phyloP scores from a whole-genome alignment of 2,113 vertebrate genomes.

The Cyanistes caeruleus region DNA sequence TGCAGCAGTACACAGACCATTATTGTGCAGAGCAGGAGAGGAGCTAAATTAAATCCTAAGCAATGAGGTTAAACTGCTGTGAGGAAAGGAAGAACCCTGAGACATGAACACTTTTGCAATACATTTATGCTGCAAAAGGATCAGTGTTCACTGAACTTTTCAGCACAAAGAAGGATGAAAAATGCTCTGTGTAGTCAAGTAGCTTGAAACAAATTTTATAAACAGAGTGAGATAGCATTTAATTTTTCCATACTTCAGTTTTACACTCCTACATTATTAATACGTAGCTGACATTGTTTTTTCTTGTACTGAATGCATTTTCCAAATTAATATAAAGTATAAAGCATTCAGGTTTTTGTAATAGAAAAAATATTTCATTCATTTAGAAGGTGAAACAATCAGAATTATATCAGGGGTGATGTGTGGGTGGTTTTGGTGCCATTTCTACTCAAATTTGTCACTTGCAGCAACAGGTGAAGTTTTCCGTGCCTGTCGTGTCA shows the following conservation, averaged over 20 bases:
- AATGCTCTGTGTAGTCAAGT: neutral
- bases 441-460: neutral
- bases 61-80: neutral
- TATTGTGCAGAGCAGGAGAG: neutral
- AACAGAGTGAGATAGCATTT: neutral
- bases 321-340: neutral
- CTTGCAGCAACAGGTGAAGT: neutral
- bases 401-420: neutral
- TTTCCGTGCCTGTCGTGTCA: neutral
- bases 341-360: neutral
- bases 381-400: neutral
- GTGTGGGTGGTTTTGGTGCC: neutral
- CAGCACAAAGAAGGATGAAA: neutral
- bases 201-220: neutral
- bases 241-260: neutral
- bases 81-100: neutral
- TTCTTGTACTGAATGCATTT: neutral
- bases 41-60: neutral
- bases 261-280: neutral
- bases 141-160: neutral
- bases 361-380: neutral
- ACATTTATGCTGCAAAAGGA: neutral
- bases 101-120: neutral
- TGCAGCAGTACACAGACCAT: neutral
- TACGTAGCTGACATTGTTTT: neutral